Conservation (phyloP, 1,140 invertebrate genomes). For the Euura saliciscinereae region DNA sequence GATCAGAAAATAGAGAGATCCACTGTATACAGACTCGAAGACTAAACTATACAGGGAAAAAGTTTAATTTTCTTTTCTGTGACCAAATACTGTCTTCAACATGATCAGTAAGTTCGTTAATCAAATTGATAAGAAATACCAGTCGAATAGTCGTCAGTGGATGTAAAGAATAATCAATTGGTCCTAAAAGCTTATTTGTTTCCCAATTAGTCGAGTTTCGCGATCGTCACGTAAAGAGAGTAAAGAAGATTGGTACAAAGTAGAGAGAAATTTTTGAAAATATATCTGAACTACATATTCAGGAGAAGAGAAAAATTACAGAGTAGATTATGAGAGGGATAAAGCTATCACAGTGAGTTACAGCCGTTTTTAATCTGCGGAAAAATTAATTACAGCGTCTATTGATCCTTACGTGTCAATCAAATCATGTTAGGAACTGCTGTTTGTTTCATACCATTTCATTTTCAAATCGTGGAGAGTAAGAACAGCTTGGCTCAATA, state of each 20-base stretch:
- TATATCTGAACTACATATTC: slow-evolving; percentile 18
- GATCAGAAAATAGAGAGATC: too few species aligned
- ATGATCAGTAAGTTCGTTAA: too few species aligned
- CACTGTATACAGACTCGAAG: too few species aligned
- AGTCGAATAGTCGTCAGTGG: too few species aligned
- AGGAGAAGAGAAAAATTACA: background rate
- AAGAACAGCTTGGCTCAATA: background rate
- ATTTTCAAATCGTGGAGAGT: background rate
- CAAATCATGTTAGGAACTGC: background rate
- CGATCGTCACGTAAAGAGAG: too few species aligned
- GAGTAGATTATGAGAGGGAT: background rate
- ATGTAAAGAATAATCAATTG: too few species aligned
- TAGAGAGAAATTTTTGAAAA: slow-evolving; percentile 11
- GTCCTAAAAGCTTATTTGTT: too few species aligned
- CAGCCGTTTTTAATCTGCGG: background rate
- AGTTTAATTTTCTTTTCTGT: too few species aligned
- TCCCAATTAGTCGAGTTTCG: too few species aligned
- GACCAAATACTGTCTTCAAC: too few species aligned
- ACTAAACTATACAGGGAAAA: too few species aligned
- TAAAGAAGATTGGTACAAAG: background rate
- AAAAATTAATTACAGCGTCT: background rate
- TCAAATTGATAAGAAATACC: too few species aligned
- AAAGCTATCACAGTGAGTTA: background rate
- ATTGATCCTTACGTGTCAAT: background rate
- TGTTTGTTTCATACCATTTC: background rate